These are phyloP conservation scores for Ifrita kowaldi DNA, from an alignment of 2,113 vertebrate species.

Conservation along the genomic window DNA sequence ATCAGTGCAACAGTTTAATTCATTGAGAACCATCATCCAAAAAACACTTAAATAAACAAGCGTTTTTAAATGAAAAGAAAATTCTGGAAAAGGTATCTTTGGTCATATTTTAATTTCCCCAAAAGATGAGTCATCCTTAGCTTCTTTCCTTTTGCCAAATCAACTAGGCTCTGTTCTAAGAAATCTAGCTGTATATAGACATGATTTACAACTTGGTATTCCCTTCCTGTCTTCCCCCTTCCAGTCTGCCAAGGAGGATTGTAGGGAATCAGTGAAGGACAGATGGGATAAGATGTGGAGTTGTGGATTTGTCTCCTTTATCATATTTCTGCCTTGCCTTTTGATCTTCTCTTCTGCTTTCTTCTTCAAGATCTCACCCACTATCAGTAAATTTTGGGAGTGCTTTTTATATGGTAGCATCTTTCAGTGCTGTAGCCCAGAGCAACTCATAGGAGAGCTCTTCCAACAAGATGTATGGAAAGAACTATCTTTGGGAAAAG, in stretches of 20 bases:
- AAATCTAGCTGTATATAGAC: not conserved
- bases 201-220: not conserved
- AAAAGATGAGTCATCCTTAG: not conserved
- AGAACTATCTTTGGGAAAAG: not conserved
- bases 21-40: not conserved
- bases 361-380: not conserved
- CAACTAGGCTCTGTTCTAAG: not conserved
- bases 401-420: not conserved
- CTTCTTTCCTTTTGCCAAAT: not conserved
- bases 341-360: not conserved
- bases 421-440: not conserved
- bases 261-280: not conserved
- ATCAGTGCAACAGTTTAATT: not conserved
- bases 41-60: not conserved
- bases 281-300: not conserved
- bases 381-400: not conserved
- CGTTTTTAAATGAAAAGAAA: not conserved
- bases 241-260: not conserved
- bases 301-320: not conserved
- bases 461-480: not conserved
- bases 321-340: not conserved
- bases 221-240: not conserved
- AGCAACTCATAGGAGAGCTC: not conserved
- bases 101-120: not conserved
- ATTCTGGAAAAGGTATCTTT: not conserved